Conservation (phyloP, 2,797 vertebrate genomes). For the Phrynocephalus vlangalii region DNA sequence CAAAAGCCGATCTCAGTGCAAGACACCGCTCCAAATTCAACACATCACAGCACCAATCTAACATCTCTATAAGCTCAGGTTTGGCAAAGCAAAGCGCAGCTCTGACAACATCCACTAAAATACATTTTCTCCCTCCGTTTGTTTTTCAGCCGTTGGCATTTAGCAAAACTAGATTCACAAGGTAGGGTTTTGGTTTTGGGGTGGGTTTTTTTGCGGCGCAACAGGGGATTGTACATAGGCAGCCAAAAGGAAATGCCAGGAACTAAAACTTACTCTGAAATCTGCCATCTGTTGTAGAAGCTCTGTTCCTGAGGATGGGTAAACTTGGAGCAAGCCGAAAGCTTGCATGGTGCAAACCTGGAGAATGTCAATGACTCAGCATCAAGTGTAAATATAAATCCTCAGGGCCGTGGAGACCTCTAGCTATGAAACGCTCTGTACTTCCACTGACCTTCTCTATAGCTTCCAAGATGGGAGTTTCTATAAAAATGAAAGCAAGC, state of each 20-base stretch:
- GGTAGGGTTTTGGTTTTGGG: background rate
- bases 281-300: background rate
- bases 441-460: conserved; percentile 10
- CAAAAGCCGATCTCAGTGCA: too few species aligned
- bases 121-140: background rate
- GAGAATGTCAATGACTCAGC: background rate
- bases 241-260: background rate
- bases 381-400: background rate
- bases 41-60: background rate
- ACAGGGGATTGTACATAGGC: background rate
- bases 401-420: background rate
- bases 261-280: background rate
- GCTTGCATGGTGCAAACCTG: background rate
- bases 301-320: background rate
- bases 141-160: background rate
- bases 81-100: background rate
- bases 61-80: background rate
- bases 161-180: background rate
- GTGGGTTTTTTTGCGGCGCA: too few species aligned
- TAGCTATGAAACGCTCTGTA: conserved; percentile 30
- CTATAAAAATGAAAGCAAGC: too few species aligned
- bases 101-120: background rate
- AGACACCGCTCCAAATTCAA: background rate
- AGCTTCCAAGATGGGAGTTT: background rate
- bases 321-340: background rate